These are phyloP conservation scores for Tetanocera ferruginea DNA, from an alignment of 2,888 invertebrate genomes.

Conservation along the genomic window DNA sequence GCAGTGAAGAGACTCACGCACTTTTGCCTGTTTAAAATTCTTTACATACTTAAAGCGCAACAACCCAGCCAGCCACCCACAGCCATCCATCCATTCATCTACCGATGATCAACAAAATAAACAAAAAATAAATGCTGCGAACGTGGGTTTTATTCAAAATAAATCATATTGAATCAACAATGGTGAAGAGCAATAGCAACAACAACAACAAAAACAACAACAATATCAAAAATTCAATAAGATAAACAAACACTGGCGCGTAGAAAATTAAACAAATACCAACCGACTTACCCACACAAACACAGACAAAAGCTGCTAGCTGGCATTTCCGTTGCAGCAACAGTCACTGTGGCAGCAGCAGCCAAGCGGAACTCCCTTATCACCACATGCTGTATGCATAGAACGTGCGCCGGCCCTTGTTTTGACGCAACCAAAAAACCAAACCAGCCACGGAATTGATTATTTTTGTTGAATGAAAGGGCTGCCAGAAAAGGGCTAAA, in stretches of 20 bases:
- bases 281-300: not conserved
- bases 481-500: too few species aligned
- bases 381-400: not conserved
- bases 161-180: too few species aligned
- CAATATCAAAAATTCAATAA: not conserved
- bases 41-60: too few species aligned
- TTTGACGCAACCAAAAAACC: not conserved
- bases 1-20: too few species aligned
- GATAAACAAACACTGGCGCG: not conserved
- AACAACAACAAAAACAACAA: not conserved
- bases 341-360: not conserved
- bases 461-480: not conserved
- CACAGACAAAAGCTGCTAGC: not conserved
- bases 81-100: too few species aligned
- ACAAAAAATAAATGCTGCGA: too few species aligned
- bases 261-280: too few species aligned
- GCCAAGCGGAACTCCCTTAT: conserved; percentile 5
- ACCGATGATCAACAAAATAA: too few species aligned
- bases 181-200: not conserved
- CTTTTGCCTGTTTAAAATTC: too few species aligned
- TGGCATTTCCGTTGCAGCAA: not conserved
- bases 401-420: not conserved
- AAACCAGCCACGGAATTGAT: not conserved
- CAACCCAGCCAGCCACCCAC: too few species aligned
- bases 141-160: too few species aligned